A percentile compares a stretch with the other conserved stretches of the same genome.
Evolutionary conservation across 2,797 vertebrate species (phyloP).

Genomic region (Smutsia gigantea): DNA sequence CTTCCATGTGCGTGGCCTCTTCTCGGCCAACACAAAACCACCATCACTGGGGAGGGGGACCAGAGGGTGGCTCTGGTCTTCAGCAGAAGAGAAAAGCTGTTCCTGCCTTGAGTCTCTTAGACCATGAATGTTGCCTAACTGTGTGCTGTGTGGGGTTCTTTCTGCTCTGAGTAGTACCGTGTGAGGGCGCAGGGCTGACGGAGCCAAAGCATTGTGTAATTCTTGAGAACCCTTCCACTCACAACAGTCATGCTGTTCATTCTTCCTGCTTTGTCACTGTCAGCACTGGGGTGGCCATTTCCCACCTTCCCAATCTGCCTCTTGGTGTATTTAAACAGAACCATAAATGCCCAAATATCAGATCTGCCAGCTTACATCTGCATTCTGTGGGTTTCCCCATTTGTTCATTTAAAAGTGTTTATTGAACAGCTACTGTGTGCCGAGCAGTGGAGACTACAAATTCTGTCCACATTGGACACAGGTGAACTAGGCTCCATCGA

Average conservation of each 20-base stretch:
- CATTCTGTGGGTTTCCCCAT: neutral
- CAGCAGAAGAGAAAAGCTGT: neutral
- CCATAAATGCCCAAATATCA: neutral
- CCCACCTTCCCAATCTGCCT: neutral
- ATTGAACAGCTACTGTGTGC: neutral
- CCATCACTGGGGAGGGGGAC: neutral
- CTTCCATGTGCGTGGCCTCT: neutral
- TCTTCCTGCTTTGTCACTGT: neutral
- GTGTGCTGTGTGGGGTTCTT: fast-evolving
- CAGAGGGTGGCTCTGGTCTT: fast-evolving
- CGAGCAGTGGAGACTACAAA: neutral
- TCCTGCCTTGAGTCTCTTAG: neutral
- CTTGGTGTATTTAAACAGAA: neutral
- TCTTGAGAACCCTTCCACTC: neutral
- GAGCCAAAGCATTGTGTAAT: neutral
- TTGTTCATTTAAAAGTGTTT: neutral
- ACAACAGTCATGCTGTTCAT: neutral
- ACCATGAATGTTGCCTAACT: fast-evolving
- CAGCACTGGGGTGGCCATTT: neutral
- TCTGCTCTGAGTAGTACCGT: neutral
- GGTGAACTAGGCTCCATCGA: fast-evolving
- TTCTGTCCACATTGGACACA: neutral
- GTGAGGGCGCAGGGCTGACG: neutral
- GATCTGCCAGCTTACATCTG: fast-evolving
- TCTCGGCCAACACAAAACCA: constrained; percentile 4